These are phyloP conservation scores for Metellina segmentata DNA, from an alignment of 2,888 invertebrate genomes.

Conservation along the genomic window DNA sequence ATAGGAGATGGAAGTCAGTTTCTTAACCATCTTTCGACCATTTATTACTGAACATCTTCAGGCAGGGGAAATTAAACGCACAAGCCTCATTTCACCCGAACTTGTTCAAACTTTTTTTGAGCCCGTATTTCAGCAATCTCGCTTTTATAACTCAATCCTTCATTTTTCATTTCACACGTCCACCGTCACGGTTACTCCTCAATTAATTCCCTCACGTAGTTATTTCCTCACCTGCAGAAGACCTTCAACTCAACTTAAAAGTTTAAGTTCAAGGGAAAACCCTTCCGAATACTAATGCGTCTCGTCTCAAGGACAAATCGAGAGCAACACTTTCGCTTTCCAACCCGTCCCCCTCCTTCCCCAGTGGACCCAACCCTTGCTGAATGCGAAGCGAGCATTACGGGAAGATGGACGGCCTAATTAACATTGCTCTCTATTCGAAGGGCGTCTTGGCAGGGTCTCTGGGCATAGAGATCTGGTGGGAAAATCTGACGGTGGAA, in stretches of 20 bases:
- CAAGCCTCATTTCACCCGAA: background rate
- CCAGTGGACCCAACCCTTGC: constrained; percentile 1
- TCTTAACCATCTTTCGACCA: background rate
- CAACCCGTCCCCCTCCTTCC: background rate
- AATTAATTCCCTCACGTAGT: constrained; percentile 36
- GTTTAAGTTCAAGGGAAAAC: constrained; percentile 62
- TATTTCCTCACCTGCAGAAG: constrained; percentile 5
- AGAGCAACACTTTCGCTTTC: constrained; percentile 55
- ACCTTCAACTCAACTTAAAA: constrained; percentile 58
- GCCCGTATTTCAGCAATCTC: background rate
- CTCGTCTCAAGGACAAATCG: constrained; percentile 63
- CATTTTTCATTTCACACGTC: background rate
- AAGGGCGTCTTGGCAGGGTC: background rate
- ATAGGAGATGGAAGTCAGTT: background rate
- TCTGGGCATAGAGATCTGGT: background rate
- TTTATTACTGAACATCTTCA: background rate
- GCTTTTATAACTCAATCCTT: background rate
- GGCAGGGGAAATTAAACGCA: background rate
- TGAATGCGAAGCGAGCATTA: constrained; percentile 30
- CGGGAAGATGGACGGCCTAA: constrained; percentile 8
- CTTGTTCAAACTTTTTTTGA: too few species aligned
- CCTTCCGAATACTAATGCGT: constrained; percentile 54
- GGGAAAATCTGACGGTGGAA: constrained; percentile 3
- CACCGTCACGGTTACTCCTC: background rate
- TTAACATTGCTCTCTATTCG: constrained; percentile 13